Conservation (phyloP, 2,113 vertebrate species). For the Dermatemys mawii region DNA sequence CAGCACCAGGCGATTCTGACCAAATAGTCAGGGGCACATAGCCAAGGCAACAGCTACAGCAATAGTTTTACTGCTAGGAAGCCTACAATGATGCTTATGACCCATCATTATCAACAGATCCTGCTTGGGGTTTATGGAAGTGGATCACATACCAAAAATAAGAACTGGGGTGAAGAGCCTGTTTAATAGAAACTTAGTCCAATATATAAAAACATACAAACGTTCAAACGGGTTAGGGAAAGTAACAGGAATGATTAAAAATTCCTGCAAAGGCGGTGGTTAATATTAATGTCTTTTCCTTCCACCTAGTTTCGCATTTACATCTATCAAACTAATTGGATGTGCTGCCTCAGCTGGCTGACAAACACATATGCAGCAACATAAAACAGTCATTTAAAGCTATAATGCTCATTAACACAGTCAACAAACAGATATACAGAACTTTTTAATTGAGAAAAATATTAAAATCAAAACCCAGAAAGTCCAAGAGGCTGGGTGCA, state of each 20-base stretch:
- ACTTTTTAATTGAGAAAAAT: slow-evolving; percentile 69
- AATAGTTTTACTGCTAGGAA: slow-evolving; percentile 42
- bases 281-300: slow-evolving; percentile 25
- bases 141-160: slow-evolving; percentile 71
- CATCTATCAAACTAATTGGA: slow-evolving; percentile 50
- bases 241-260: slow-evolving; percentile 68
- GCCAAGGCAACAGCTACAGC: slow-evolving; percentile 50
- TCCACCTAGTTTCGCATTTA: slow-evolving; percentile 65
- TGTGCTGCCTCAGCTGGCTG: slow-evolving; percentile 66
- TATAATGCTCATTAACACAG: slow-evolving; percentile 73
- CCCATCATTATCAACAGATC: slow-evolving; percentile 35
- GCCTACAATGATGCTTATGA: slow-evolving; percentile 36
- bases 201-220: slow-evolving; percentile 81
- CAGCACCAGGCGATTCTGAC: slow-evolving; percentile 72
- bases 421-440: slow-evolving; percentile 81
- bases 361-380: slow-evolving; percentile 67
- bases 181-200: slow-evolving; percentile 79
- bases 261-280: slow-evolving; percentile 65
- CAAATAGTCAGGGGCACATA: slow-evolving; percentile 17
- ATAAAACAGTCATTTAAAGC: slow-evolving; percentile 35
- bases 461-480: slow-evolving; percentile 72
- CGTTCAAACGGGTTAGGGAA: slow-evolving; percentile 74
- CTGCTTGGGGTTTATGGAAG: slow-evolving; percentile 56
- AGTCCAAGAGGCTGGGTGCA: slow-evolving; percentile 71
- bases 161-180: slow-evolving; percentile 70